Base-by-base conservation (phyloP, 2,888 invertebrate genomes). In the Leistus spinibarbis region DNA sequence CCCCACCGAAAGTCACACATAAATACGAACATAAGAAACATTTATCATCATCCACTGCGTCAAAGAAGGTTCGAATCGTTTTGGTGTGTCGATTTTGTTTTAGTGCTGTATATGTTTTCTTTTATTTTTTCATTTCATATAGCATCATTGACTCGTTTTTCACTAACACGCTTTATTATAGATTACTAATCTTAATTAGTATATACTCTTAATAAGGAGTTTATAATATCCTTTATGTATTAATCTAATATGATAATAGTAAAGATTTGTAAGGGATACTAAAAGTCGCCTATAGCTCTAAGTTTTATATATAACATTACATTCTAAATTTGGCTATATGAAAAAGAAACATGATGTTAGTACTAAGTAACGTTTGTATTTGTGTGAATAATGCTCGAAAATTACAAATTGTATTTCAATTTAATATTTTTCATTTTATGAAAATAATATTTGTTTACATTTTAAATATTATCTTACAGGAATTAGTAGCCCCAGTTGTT, bases 401-500 rank as follows among this genome's bases (percentile, higher is more conserved):
- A 40, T 40, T 40, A 40, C 40, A 4, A 40, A 10, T 40, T 40
- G 40, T 40, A 7, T 40, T 40, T 40, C 3, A 40, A 60, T 60
- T 60, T 60, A 60, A 60, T 20, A 19, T 20, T 19, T 60, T 0
- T 2, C 22, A 2, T 60, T 7, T 7, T 7, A 4, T 40, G 7
- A 2, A 7, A 5, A 40, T n/a, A n/a, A n/a, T n/a, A 5, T 54
- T 54, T 54, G 17, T 10, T 22, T 19, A 60, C 17, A n/a, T 63
- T 20, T 65, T 54, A 56, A 53, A 62, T 20, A 56, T 79, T 79
- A 77, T 79, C 78, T 83, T 85, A 56, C 84, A 91, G 90, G 90
- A 90, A 83, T 86, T 87, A 74, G 83, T 87, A 75, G 88, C 87
- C 69, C 88, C 87, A 76, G 88, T 87, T 78, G 84, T 87, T 71